Percentiles rank a stretch among this genome's conserved stretches.
These are phyloP conservation scores for Imbricaverruca yamaguchii DNA, from an alignment of 2,888 invertebrate genomes.

Conservation along the genomic window DNA sequence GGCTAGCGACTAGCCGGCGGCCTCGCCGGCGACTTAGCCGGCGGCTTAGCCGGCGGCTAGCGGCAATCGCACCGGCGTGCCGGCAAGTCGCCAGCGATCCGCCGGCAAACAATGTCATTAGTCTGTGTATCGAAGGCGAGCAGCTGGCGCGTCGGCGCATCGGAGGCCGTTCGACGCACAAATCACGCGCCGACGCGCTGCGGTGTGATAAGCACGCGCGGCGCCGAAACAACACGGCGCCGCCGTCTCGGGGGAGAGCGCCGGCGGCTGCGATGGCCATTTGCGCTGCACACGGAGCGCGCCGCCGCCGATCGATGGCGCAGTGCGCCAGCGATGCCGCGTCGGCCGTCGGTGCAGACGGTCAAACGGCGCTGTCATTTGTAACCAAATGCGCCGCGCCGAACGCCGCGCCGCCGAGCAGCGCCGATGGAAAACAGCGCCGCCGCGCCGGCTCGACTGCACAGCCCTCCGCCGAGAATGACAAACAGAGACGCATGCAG, in stretches of 20 bases:
- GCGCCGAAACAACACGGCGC: background rate
- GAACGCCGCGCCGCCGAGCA: background rate
- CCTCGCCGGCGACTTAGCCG: background rate
- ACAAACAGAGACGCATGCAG: background rate
- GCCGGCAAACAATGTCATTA: slow-evolving; percentile 4
- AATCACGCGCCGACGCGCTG: background rate
- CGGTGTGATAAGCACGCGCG: background rate
- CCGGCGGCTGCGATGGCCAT: background rate
- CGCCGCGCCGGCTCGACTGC: background rate
- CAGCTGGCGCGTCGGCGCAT: background rate
- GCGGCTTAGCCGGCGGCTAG: background rate
- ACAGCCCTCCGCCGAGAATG: background rate
- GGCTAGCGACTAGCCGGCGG: no score
- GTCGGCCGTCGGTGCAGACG: background rate
- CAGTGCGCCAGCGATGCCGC: background rate
- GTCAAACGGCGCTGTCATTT: background rate
- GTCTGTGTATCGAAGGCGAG: background rate
- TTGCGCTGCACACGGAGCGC: background rate
- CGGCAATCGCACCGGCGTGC: background rate
- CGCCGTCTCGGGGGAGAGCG: background rate
- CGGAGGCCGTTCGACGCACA: background rate
- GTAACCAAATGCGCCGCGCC: background rate
- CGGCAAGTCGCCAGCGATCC: background rate
- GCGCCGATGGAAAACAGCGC: background rate
- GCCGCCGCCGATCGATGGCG: background rate